A percentile compares a stretch with the other conserved stretches of the same genome.
phyloP scores from a whole-genome alignment of 30 jellyfish, hydroid and myxozoan species.

The Hydractinia symbiolongicarpus region DNA sequence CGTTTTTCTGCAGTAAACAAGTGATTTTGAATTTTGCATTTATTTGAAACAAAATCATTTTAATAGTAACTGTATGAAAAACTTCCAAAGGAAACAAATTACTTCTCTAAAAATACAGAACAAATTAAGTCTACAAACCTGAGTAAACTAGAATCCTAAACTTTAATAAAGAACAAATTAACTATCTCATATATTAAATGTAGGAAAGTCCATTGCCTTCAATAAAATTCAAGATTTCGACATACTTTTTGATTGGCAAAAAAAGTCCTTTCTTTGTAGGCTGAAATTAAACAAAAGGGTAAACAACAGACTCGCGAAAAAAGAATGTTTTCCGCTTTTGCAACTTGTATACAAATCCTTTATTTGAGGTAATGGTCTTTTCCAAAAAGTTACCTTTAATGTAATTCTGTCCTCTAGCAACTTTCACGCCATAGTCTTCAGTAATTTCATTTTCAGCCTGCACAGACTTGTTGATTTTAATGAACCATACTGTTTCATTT shows the following conservation, averaged over 20 bases:
- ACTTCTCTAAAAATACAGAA: too few relatives aligned
- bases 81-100: too few relatives aligned
- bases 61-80: too few relatives aligned
- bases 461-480: not conserved
- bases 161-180: too few relatives aligned
- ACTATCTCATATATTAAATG: too few relatives aligned
- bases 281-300: slow-evolving; percentile 29
- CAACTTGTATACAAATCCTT: not conserved
- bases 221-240: not conserved
- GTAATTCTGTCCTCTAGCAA: slow-evolving; percentile 32
- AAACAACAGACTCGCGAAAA: slow-evolving; percentile 38
- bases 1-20: too few relatives aligned
- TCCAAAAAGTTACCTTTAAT: slow-evolving; percentile 35
- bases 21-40: too few relatives aligned
- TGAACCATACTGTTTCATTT: not conserved
- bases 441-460: too few relatives aligned
- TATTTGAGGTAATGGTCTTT: not conserved
- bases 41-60: too few relatives aligned
- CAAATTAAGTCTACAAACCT: too few relatives aligned
- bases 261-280: slow-evolving; percentile 17
- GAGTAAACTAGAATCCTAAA: too few relatives aligned
- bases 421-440: slow-evolving; percentile 33
- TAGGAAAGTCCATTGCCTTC: not conserved
- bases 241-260: not conserved
- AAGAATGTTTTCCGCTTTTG: slow-evolving; percentile 20